A percentile compares a stretch with the other conserved stretches of the same genome.
Conservation (phyloP, 2,113 vertebrate species). For the Platanista minor region DNA sequence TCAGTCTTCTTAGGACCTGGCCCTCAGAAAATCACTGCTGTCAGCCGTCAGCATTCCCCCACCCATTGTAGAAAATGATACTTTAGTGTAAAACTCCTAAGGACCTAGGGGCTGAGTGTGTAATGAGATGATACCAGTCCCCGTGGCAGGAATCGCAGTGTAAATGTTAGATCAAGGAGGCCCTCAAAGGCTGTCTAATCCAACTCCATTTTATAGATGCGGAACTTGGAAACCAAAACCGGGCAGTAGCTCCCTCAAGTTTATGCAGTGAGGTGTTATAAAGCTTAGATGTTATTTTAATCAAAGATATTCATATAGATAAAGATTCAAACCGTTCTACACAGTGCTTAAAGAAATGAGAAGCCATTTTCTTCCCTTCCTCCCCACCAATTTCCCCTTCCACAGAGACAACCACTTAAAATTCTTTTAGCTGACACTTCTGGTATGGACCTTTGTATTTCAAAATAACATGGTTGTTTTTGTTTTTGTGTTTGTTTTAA, state of each 20-base stretch:
- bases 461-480: not conserved
- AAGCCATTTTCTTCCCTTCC: not conserved
- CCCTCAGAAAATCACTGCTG: not conserved
- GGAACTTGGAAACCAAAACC: not conserved
- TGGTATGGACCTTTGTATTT: not conserved
- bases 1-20: not conserved
- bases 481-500: not conserved
- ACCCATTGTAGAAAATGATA: not conserved
- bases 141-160: not conserved
- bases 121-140: not conserved
- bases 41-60: not conserved
- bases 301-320: not conserved
- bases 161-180: not conserved
- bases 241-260: not conserved
- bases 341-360: not conserved
- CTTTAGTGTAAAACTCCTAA: not conserved
- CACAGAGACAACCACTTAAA: not conserved
- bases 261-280: not conserved
- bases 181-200: not conserved
- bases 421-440: not conserved
- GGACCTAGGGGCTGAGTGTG: not conserved
- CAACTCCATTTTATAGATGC: not conserved
- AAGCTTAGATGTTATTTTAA: slow-evolving; percentile 34
- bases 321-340: not conserved
- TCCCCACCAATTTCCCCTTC: not conserved